Conservation (phyloP, 2,888 invertebrate species). For the Dolichopus griseipennis region DNA sequence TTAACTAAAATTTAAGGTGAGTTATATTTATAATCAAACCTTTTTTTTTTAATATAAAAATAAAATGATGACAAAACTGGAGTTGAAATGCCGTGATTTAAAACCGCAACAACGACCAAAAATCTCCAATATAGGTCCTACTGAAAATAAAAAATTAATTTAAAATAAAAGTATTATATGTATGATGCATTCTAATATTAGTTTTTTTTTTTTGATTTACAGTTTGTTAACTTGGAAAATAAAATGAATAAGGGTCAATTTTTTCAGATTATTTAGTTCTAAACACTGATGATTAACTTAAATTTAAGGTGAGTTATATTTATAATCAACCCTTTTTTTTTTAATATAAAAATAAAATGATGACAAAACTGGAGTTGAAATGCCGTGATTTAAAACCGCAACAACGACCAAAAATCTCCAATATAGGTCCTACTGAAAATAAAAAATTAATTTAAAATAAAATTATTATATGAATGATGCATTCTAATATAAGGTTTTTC, state of each 20-base stretch:
- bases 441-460: background rate
- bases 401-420: constrained; percentile 24
- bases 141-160: constrained; percentile 23
- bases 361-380: constrained; percentile 25
- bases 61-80: constrained; percentile 25
- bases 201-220: no score
- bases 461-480: no score
- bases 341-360: constrained; percentile 19
- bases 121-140: constrained; percentile 30
- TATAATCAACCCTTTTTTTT: constrained; percentile 1
- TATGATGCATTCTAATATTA: no score
- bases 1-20: background rate
- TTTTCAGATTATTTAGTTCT: background rate
- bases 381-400: constrained; percentile 34
- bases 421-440: constrained; percentile 29
- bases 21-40: background rate
- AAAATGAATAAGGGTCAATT: no score
- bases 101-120: constrained; percentile 31
- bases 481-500: no score
- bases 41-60: constrained; percentile 7
- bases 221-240: no score
- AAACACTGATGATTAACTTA: background rate
- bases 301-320: background rate
- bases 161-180: no score
- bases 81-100: constrained; percentile 30